phyloP scores from a whole-genome alignment of 2,113 vertebrate species.

The Protobothrops flavoviridis region DNA sequence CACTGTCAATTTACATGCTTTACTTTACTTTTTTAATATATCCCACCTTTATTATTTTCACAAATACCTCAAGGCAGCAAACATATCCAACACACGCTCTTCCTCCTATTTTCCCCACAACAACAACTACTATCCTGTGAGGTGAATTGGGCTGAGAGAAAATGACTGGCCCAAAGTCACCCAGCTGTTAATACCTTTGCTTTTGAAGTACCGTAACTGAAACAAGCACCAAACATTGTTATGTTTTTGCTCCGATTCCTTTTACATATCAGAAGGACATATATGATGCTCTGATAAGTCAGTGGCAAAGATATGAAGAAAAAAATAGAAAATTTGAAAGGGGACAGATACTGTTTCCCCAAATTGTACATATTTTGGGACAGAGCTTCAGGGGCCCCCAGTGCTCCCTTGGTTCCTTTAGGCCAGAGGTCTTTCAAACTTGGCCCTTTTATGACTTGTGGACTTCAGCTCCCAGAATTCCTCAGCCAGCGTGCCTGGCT shows the following conservation, averaged over 20 bases:
- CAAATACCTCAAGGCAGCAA: neutral
- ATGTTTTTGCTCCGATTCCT: neutral
- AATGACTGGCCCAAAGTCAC: neutral
- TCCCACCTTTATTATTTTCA: no score
- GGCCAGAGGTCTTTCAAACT: neutral
- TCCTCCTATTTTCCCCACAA: neutral
- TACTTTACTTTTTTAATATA: neutral
- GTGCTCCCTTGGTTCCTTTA: neutral
- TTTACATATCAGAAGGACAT: neutral
- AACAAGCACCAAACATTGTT: neutral
- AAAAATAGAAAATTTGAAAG: neutral
- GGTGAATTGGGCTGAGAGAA: neutral
- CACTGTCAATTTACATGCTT: neutral
- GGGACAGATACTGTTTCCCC: neutral
- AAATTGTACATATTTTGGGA: neutral
- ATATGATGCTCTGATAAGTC: neutral
- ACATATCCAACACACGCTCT: neutral
- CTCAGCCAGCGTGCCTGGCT: no score
- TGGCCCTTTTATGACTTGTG: no score
- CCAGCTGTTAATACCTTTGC: neutral
- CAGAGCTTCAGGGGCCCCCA: neutral
- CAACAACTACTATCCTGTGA: neutral
- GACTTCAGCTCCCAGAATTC: no score
- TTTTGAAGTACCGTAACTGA: neutral
- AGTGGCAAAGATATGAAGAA: neutral